Percentiles rank a stretch among this genome's conserved stretches.
phyloP scores from a whole-genome alignment of 2,113 vertebrate species.

The Phainopepla nitens region DNA sequence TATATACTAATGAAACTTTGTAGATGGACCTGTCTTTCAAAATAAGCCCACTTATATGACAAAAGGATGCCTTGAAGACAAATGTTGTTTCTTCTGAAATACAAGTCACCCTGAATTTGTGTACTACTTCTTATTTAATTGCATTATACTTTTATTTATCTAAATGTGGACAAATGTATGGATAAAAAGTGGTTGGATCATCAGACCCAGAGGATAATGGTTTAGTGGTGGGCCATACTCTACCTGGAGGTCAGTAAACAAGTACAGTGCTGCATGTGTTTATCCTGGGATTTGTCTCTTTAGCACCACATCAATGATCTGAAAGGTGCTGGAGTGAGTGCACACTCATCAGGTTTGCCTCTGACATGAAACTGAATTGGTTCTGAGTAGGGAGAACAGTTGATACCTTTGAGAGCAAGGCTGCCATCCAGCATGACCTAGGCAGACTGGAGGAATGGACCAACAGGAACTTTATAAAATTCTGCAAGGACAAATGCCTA shows the following conservation, averaged over 20 bases:
- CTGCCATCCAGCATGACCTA: neutral
- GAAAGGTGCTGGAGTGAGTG: neutral
- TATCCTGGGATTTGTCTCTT: neutral
- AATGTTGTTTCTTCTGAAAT: neutral
- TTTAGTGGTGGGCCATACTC: neutral
- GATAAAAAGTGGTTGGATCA: neutral
- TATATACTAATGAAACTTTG: neutral
- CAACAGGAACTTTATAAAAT: neutral
- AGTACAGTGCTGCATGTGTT: neutral
- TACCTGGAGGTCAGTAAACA: neutral
- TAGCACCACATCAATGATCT: neutral
- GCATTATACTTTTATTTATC: neutral
- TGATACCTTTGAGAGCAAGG: neutral
- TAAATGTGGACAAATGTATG: neutral
- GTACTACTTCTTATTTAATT: neutral
- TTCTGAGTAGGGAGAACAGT: neutral
- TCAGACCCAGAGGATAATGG: neutral
- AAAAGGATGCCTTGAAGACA: neutral
- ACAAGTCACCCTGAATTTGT: neutral
- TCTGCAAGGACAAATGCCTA: neutral
- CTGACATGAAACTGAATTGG: neutral
- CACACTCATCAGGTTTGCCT: neutral
- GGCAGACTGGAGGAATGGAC: neutral
- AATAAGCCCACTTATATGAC: neutral
- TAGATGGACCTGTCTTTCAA: neutral